These are phyloP conservation scores for Engystomops pustulosus DNA, from an alignment of 2,113 vertebrate species.

Conservation along the genomic window DNA sequence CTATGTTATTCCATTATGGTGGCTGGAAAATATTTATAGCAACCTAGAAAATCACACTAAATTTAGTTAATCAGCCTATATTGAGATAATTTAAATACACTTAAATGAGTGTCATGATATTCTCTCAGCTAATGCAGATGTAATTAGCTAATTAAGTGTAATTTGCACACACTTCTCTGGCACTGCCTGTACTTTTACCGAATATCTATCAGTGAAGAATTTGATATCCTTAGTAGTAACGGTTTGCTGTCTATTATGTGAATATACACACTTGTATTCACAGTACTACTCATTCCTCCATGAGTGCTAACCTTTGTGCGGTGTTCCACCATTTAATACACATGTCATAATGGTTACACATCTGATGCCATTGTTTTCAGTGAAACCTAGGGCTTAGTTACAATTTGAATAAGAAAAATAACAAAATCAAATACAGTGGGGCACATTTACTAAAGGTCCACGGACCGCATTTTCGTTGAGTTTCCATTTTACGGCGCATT, in stretches of 20 bases:
- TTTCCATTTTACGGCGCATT: too few species aligned
- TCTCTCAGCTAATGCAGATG: conserved; percentile 34
- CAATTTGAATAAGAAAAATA: too few species aligned
- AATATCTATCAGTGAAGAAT: not conserved
- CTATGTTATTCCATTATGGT: not conserved
- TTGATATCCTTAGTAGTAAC: too few species aligned
- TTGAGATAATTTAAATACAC: conserved; percentile 27
- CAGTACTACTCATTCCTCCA: not conserved
- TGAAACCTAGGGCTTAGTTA: too few species aligned
- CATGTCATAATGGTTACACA: too few species aligned
- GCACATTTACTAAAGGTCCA: too few species aligned
- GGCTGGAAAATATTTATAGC: conserved; percentile 5
- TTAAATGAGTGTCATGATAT: conserved; percentile 37
- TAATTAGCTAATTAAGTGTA: conserved; percentile 42
- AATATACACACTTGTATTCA: not conserved
- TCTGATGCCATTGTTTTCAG: too few species aligned
- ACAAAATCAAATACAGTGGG: too few species aligned
- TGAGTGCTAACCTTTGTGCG: not conserved
- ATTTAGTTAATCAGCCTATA: conserved; percentile 5
- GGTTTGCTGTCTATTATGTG: not conserved
- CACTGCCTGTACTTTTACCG: not conserved
- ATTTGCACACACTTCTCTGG: conserved; percentile 57
- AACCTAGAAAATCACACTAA: not conserved
- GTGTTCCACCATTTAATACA: too few species aligned
- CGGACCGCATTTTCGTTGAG: too few species aligned